phyloP scores from a whole-genome alignment of 1,140 invertebrate genomes.

The Drosophila setifemur region DNA sequence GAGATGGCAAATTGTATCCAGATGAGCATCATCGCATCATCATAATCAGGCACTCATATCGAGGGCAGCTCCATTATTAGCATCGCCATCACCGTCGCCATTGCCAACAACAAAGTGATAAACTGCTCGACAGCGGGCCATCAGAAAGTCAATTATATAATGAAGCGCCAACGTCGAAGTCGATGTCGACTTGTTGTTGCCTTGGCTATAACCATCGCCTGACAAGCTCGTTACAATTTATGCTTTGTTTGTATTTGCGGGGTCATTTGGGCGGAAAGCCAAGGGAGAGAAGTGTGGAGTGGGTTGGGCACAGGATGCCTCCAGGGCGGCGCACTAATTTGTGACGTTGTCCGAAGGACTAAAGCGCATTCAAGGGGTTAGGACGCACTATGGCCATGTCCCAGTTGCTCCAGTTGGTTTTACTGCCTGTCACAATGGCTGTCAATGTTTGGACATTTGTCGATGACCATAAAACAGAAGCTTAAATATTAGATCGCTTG shows the following conservation, averaged over 20 bases:
- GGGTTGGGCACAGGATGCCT: background rate
- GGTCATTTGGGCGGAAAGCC: background rate
- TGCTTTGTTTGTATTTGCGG: slow-evolving; percentile 42
- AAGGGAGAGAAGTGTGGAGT: background rate
- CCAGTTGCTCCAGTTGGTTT: slow-evolving; percentile 20
- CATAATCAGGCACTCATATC: slow-evolving; percentile 15
- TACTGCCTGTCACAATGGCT: slow-evolving; percentile 39
- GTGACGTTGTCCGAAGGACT: slow-evolving; percentile 3
- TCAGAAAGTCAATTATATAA: slow-evolving; percentile 57
- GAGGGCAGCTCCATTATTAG: slow-evolving; percentile 30
- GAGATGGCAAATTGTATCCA: background rate
- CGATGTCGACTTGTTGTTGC: slow-evolving; percentile 7
- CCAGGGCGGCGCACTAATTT: slow-evolving; percentile 40
- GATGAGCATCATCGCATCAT: slow-evolving; percentile 8
- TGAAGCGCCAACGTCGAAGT: slow-evolving; percentile 21
- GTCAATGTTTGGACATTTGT: slow-evolving; percentile 39
- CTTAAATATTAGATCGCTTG: slow-evolving; percentile 36
- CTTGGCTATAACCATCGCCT: slow-evolving; percentile 19
- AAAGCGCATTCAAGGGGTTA: slow-evolving; percentile 5
- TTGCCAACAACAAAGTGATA: slow-evolving; percentile 48
- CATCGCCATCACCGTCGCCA: slow-evolving; percentile 10
- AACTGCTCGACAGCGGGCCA: slow-evolving; percentile 48
- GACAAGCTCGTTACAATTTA: slow-evolving; percentile 59
- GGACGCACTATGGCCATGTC: background rate
- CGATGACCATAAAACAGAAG: slow-evolving; percentile 41